phyloP scores from a whole-genome alignment of 2,797 vertebrate species.

The Rhincodon typus region DNA sequence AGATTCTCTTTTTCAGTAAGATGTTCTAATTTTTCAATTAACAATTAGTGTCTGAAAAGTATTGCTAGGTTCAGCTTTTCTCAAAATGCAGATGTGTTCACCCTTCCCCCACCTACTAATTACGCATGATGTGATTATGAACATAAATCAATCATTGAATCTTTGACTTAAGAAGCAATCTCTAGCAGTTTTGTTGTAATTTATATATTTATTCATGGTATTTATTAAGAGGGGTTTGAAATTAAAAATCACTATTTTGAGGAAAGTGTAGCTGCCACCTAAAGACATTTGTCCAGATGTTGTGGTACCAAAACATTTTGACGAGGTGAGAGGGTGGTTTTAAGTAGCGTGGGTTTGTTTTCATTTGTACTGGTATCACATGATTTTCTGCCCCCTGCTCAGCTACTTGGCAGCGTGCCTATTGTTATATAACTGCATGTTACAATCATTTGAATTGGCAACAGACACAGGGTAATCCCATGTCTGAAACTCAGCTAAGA shows the following conservation, averaged over 20 bases:
- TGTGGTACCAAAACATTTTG: not conserved
- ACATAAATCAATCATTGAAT: slow-evolving; percentile 18
- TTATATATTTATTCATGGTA: not conserved
- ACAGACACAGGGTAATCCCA: not conserved
- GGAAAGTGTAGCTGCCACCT: not conserved
- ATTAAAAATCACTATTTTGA: not conserved
- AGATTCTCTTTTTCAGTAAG: slow-evolving; percentile 85
- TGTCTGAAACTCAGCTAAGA: not conserved
- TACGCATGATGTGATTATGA: not conserved
- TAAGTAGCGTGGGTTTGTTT: not conserved
- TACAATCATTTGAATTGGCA: not conserved
- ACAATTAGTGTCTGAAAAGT: slow-evolving; percentile 82
- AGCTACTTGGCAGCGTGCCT: not conserved
- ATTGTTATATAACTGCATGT: not conserved
- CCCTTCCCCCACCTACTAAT: not conserved
- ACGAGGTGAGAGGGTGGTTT: not conserved
- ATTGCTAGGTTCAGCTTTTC: slow-evolving; percentile 62
- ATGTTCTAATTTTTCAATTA: slow-evolving; percentile 99
- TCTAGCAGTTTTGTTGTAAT: not conserved
- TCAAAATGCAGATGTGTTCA: slow-evolving; percentile 22
- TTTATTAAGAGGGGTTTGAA: not conserved
- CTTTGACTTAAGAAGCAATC: not conserved
- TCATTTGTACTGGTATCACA: not conserved
- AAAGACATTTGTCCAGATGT: not conserved
- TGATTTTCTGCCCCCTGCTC: not conserved